Conservation (phyloP, 2,888 invertebrate genomes). For the Chironomus tentans region DNA sequence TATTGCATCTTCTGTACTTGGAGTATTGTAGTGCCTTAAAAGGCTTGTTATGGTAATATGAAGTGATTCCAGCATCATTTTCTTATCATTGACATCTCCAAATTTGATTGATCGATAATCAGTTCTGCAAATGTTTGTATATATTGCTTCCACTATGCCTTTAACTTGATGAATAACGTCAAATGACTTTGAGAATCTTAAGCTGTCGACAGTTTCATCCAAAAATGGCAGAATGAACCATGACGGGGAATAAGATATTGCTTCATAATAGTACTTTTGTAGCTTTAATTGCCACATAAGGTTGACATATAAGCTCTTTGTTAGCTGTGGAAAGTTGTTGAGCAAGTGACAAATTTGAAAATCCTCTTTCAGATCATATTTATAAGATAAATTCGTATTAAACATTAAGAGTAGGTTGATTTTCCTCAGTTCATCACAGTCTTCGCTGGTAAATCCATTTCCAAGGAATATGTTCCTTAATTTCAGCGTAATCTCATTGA, state of each 20-base stretch:
- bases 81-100: slow-evolving; percentile 29
- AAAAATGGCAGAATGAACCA: slow-evolving; percentile 36
- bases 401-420: slow-evolving; percentile 35
- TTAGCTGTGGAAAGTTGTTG: slow-evolving; percentile 34
- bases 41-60: slow-evolving; percentile 31
- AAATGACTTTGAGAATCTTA: slow-evolving; percentile 34
- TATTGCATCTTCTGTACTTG: slow-evolving; percentile 34
- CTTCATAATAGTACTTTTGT: slow-evolving; percentile 34
- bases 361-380: slow-evolving; percentile 34
- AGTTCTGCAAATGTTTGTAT: slow-evolving; percentile 33
- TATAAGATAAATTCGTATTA: slow-evolving; percentile 35
- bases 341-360: slow-evolving; percentile 33
- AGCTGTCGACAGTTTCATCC: slow-evolving; percentile 32
- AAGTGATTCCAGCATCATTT: slow-evolving; percentile 31
- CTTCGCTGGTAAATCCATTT: slow-evolving; percentile 30
- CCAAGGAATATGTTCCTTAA: slow-evolving; percentile 31
- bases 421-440: slow-evolving; percentile 32
- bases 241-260: slow-evolving; percentile 33
- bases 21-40: slow-evolving; percentile 35
- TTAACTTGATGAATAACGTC: slow-evolving; percentile 34
- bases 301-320: slow-evolving; percentile 34
- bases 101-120: slow-evolving; percentile 29
- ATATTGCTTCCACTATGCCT: slow-evolving; percentile 32
- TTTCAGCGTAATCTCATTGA: slow-evolving; percentile 33
- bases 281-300: slow-evolving; percentile 35